Evolutionary conservation across 1,140 invertebrate genomes (phyloP).

Genomic region (Macrotrachela quadricornifera): DNA sequence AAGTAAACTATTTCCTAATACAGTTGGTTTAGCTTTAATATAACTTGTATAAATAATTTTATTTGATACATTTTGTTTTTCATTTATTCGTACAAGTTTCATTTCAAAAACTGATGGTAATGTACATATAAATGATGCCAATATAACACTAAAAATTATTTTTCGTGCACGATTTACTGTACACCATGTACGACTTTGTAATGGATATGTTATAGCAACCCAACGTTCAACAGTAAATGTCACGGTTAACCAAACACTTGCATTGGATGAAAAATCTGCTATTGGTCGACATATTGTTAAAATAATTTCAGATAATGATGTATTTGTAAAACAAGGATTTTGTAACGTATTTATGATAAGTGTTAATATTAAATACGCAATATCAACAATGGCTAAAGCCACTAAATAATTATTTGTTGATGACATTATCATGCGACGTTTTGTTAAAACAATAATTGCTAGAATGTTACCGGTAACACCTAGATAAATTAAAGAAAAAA

Average conservation of each 20-base stretch:
- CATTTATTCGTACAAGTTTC: background rate
- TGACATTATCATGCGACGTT: background rate
- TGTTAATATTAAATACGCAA: background rate
- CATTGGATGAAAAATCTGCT: slow-evolving; percentile 4
- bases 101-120: slow-evolving; percentile 7
- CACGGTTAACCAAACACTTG: slow-evolving; percentile 3
- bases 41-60: too few relatives aligned
- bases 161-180: background rate
- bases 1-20: too few relatives aligned
- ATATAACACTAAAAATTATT: background rate
- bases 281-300: background rate
- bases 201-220: slow-evolving; percentile 2
- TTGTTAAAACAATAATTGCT: background rate
- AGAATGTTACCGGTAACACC: slow-evolving; percentile 3
- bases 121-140: background rate
- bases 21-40: too few relatives aligned
- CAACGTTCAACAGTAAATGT: slow-evolving; percentile 3
- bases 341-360: background rate
- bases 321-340: background rate
- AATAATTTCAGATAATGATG: background rate
- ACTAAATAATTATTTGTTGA: background rate
- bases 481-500: background rate
- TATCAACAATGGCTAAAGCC: background rate
- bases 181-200: background rate
- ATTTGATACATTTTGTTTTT: background rate